Evolutionary conservation across 2,113 vertebrate genomes (phyloP).

Genomic region (Macrotis lagotis): DNA sequence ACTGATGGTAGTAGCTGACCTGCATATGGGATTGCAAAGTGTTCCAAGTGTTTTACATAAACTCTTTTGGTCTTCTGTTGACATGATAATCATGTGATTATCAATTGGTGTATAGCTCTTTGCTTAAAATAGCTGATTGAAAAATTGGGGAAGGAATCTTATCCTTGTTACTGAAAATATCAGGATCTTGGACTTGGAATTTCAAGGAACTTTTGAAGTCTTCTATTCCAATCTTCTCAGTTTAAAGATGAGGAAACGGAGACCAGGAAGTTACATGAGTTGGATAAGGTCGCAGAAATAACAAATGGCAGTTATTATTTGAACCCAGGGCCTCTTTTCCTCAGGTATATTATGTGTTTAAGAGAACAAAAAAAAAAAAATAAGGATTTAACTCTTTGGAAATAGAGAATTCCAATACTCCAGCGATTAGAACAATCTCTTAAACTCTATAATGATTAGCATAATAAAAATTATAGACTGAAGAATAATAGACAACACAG

Average conservation of each 20-base stretch:
- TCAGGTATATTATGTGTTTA: neutral
- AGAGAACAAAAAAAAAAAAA: constrained; percentile 19
- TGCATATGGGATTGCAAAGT: neutral
- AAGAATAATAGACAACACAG: neutral
- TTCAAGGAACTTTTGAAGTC: neutral
- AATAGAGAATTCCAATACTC: neutral
- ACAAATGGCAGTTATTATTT: neutral
- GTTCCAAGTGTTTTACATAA: neutral
- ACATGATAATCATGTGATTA: neutral
- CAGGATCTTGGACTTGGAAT: neutral
- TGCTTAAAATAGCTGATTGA: neutral
- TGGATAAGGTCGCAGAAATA: neutral
- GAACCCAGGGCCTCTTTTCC: neutral
- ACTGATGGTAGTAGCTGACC: neutral
- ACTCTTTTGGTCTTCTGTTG: neutral
- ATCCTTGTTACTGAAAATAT: neutral
- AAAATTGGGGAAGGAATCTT: neutral
- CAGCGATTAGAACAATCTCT: neutral
- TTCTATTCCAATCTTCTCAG: neutral
- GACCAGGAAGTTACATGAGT: neutral
- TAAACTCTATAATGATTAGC: neutral
- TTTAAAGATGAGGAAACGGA: neutral
- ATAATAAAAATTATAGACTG: neutral
- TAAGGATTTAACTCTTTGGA: neutral
- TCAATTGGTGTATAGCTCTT: neutral